phyloP scores from a whole-genome alignment of 2,797 vertebrate genomes.

The Nasua narica region DNA sequence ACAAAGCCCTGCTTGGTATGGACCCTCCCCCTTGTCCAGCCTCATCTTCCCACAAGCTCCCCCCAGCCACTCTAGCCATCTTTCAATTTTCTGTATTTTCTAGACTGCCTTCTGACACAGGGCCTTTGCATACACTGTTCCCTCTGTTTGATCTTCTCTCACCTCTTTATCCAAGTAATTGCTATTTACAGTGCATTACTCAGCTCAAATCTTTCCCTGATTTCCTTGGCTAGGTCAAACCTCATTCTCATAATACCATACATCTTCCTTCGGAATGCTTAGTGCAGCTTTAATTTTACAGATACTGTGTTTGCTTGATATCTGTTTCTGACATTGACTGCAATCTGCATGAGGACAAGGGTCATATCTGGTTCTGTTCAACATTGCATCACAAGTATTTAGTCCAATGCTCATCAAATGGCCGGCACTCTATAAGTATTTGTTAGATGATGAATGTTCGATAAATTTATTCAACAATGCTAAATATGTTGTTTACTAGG shows the following conservation, averaged over 20 bases:
- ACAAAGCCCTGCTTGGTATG: not conserved
- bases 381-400: not conserved
- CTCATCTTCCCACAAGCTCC: not conserved
- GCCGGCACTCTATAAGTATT: not conserved
- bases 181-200: not conserved
- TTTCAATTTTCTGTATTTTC: not conserved
- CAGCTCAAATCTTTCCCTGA: not conserved
- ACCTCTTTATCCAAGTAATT: not conserved
- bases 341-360: not conserved
- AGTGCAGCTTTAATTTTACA: not conserved
- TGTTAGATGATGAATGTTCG: not conserved
- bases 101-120: not conserved
- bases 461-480: not conserved
- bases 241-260: not conserved
- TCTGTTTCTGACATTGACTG: not conserved
- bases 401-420: not conserved
- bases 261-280: not conserved
- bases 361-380: not conserved
- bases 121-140: not conserved
- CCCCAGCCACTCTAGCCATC: not conserved
- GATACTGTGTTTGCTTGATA: not conserved
- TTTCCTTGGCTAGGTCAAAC: not conserved
- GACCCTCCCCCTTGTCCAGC: not conserved
- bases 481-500: not conserved
- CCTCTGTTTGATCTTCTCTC: not conserved